Percentiles rank a stretch among this genome's conserved stretches.
Evolutionary conservation across 2,113 vertebrate genomes (phyloP).

Genomic region (Xiphorhynchus elegans): DNA sequence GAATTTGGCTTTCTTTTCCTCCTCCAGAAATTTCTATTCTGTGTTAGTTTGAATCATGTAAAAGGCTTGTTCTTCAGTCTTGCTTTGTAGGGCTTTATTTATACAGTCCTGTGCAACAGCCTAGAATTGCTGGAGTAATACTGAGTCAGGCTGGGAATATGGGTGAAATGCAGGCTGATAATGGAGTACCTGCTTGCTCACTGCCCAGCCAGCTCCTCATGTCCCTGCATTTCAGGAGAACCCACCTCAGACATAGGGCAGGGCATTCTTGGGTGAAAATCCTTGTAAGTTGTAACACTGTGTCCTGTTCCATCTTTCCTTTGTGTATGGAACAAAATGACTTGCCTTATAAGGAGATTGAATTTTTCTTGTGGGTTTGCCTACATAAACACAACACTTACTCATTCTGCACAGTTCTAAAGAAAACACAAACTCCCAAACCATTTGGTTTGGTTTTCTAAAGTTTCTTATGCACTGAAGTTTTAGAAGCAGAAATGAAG

Average conservation of each 20-base stretch:
- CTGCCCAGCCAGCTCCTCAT: background rate
- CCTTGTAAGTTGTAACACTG: background rate
- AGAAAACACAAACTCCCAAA: slow-evolving; percentile 11
- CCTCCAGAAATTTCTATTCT: background rate
- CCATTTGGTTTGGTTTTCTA: background rate
- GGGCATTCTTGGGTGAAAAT: background rate
- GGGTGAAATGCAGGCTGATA: background rate
- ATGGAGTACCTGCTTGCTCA: background rate
- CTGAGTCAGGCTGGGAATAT: background rate
- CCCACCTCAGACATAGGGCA: background rate
- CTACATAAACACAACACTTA: slow-evolving; percentile 47
- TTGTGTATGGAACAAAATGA: background rate
- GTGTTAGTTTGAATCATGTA: background rate
- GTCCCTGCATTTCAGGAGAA: background rate
- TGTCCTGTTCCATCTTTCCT: background rate
- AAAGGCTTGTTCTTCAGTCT: background rate
- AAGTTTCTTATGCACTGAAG: background rate
- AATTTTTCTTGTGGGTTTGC: slow-evolving; percentile 45
- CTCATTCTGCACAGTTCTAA: slow-evolving; percentile 33
- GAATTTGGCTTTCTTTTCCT: background rate
- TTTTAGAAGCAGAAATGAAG: background rate
- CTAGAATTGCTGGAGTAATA: background rate
- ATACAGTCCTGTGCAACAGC: background rate
- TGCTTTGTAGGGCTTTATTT: background rate
- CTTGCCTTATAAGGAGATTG: slow-evolving; percentile 48